A percentile compares a stretch with the other conserved stretches of the same genome.
phyloP scores from a whole-genome alignment of 92 coral and sea anemone species.

The Diadumene lineata region DNA sequence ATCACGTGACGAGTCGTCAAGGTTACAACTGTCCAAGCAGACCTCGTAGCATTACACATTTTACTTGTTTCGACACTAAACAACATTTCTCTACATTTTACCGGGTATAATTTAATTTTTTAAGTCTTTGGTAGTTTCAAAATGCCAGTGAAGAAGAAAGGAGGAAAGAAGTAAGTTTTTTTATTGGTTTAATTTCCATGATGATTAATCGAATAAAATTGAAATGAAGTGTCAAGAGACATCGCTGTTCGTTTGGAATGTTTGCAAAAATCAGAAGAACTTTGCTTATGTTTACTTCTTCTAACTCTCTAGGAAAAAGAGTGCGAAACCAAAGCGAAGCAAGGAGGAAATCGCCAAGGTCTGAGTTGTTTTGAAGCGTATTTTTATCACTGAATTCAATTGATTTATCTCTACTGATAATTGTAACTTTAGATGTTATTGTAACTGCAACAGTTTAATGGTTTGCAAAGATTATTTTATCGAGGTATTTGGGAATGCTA shows the following conservation, averaged over 20 bases:
- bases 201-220: not conserved
- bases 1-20: not conserved
- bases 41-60: not conserved
- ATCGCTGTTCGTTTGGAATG: not conserved
- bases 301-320: conserved; percentile 76
- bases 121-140: not conserved
- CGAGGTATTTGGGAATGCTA: too few species aligned
- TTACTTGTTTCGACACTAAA: not conserved
- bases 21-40: not conserved
- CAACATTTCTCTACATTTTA: not conserved
- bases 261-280: not conserved
- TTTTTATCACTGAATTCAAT: too few species aligned
- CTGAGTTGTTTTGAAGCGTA: not conserved
- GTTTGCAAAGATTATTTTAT: too few species aligned
- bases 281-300: not conserved
- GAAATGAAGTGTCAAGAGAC: not conserved
- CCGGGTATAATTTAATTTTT: too few species aligned
- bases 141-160: conserved; percentile 67
- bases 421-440: not conserved
- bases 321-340: conserved; percentile 81
- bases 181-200: not conserved
- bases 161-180: conserved; percentile 50
- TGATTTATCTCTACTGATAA: not conserved
- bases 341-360: conserved; percentile 96
- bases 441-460: not conserved